These are phyloP conservation scores for Diacarnus erythraeanus DNA, from an alignment of 37 sponge, comb jelly and placozoan species.

Conservation along the genomic window DNA sequence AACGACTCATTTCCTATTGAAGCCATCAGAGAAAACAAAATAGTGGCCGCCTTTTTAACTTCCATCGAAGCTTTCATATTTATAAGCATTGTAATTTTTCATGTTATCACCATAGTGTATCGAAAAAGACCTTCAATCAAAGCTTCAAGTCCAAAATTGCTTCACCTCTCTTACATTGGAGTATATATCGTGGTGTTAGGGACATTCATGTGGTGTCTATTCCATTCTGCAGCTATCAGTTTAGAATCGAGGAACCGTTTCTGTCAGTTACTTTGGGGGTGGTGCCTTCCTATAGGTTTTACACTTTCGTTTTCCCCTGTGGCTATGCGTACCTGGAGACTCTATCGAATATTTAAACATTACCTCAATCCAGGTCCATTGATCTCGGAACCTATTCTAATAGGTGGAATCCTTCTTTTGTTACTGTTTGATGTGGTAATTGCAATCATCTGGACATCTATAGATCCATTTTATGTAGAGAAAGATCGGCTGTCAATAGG, in stretches of 20 bases:
- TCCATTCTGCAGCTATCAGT: neutral
- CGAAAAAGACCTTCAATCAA: too few species aligned
- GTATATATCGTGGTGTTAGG: too few species aligned
- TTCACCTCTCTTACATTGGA: neutral
- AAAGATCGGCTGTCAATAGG: too few species aligned
- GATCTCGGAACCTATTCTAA: too few species aligned
- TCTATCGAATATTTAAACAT: too few species aligned
- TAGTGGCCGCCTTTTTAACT: neutral
- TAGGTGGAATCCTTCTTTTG: too few species aligned
- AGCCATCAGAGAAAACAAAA: neutral
- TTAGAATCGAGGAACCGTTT: neutral
- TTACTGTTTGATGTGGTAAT: too few species aligned
- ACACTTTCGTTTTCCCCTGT: neutral
- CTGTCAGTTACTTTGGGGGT: slow-evolving; percentile 10
- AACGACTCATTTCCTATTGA: neutral
- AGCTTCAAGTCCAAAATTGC: slow-evolving; percentile 11
- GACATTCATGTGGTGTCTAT: too few species aligned
- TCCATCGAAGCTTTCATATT: neutral
- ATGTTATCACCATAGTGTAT: too few species aligned
- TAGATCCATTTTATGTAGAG: too few species aligned
- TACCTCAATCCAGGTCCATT: too few species aligned
- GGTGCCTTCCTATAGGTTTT: slow-evolving; percentile 11
- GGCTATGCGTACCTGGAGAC: slow-evolving; percentile 9
- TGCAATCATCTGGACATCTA: too few species aligned
- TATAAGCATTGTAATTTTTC: neutral